phyloP scores from a whole-genome alignment of 1,140 invertebrate genomes.

The Drosophila bocki region DNA sequence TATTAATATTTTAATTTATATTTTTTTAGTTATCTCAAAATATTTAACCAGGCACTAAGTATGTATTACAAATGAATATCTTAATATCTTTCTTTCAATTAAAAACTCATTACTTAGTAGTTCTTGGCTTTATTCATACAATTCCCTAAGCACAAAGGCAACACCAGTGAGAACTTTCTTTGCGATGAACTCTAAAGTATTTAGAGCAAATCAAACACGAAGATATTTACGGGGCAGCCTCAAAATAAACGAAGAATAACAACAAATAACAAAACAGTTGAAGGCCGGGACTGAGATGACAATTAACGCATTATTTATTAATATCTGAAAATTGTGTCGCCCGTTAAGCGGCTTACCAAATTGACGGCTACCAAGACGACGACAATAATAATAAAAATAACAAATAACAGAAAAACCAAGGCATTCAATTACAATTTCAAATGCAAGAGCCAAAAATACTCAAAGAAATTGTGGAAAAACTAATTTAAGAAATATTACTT shows the following conservation, averaged over 20 bases:
- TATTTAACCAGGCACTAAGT: neutral
- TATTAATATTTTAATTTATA: neutral
- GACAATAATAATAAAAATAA: conserved; percentile 10
- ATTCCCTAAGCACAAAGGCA: neutral
- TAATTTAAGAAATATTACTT: neutral
- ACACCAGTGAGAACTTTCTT: conserved; percentile 49
- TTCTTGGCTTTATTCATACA: neutral
- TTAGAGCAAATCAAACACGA: conserved; percentile 55
- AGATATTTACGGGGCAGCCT: conserved; percentile 4
- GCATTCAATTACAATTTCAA: conserved; percentile 46
- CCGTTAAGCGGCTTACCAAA: conserved; percentile 60
- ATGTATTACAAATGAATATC: neutral
- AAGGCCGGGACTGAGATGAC: conserved; percentile 34
- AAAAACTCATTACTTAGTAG: neutral
- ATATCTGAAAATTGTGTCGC: conserved; percentile 54
- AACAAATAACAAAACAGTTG: conserved; percentile 31
- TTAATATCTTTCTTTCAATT: neutral
- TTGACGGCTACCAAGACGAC: conserved; percentile 41
- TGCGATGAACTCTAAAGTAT: conserved; percentile 33
- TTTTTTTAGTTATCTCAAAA: neutral
- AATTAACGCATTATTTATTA: conserved; percentile 50
- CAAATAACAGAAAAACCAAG: conserved; percentile 42
- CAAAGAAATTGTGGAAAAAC: neutral
- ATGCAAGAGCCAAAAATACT: neutral
- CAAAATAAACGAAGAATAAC: conserved; percentile 7